These are phyloP conservation scores for Synanthedon formicaeformis DNA, from an alignment of 2,888 invertebrate genomes.

Conservation along the genomic window DNA sequence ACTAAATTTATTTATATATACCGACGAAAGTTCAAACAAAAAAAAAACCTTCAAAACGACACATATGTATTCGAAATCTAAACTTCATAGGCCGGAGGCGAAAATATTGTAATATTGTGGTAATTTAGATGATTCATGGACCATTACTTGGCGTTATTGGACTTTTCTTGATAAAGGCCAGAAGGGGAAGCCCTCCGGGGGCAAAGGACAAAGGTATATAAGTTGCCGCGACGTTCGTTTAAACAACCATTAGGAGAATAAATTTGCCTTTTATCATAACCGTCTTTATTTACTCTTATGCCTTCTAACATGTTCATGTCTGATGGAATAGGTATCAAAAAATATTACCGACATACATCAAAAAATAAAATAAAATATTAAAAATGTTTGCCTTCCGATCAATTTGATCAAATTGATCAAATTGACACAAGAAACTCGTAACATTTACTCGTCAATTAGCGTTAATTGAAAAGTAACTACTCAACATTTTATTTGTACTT, in stretches of 20 bases:
- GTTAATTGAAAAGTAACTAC: no score
- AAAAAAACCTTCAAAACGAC: background rate
- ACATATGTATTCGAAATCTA: constrained; percentile 15
- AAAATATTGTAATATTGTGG: constrained; percentile 42
- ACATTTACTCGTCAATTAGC: no score
- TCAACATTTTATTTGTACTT: no score
- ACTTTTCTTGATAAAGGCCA: constrained; percentile 13
- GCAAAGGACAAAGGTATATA: constrained; percentile 11
- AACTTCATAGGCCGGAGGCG: constrained; percentile 24
- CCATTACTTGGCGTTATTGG: constrained; percentile 45
- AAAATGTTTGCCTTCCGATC: no score
- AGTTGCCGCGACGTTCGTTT: constrained; percentile 10
- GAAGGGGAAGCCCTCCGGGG: constrained; percentile 4
- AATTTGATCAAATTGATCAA: no score
- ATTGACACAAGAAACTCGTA: no score
- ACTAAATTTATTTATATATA: no score
- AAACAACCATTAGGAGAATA: constrained; percentile 2
- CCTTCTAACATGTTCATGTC: no score
- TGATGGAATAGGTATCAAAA: no score
- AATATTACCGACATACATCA: no score
- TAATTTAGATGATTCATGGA: constrained; percentile 44
- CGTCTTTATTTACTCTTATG: background rate
- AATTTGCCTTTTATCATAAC: background rate
- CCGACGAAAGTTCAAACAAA: no score
- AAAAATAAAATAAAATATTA: no score